phyloP scores from a whole-genome alignment of 2,113 vertebrate species.

The Typhlomys cinereus region DNA sequence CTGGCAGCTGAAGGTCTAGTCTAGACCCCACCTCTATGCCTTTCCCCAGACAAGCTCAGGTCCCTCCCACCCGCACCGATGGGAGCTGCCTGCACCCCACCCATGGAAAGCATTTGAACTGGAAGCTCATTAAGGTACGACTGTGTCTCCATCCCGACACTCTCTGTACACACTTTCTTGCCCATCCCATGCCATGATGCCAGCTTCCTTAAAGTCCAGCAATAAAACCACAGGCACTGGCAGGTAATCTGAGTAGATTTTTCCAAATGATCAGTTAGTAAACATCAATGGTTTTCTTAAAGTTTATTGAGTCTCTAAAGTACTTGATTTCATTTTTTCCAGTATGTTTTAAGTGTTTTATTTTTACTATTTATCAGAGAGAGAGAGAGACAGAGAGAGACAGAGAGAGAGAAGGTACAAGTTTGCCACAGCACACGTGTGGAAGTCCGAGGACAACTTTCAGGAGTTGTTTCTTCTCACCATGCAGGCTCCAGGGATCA shows the following conservation, averaged over 20 bases:
- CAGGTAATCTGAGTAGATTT: background rate
- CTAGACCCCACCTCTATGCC: background rate
- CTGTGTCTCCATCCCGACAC: accelerated
- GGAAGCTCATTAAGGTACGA: background rate
- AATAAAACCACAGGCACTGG: background rate
- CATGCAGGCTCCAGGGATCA: too few species aligned
- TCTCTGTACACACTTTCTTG: background rate
- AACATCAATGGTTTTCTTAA: too few species aligned
- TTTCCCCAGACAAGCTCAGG: too few species aligned
- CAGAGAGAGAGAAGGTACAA: background rate
- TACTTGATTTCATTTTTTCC: background rate
- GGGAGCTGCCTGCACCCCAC: background rate
- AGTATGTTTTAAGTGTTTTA: too few species aligned
- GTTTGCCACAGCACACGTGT: too few species aligned
- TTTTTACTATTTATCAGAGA: too few species aligned
- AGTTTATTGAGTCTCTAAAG: too few species aligned
- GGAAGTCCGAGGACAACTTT: too few species aligned
- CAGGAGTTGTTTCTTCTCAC: too few species aligned
- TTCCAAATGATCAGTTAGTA: too few species aligned
- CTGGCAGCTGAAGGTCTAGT: background rate
- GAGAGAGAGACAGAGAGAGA: too few species aligned
- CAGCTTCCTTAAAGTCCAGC: background rate
- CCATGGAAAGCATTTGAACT: background rate
- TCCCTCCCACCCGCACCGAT: background rate
- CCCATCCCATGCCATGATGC: background rate